Base-by-base conservation (phyloP, 2,888 invertebrate genomes). In the Metellina segmentata region DNA sequence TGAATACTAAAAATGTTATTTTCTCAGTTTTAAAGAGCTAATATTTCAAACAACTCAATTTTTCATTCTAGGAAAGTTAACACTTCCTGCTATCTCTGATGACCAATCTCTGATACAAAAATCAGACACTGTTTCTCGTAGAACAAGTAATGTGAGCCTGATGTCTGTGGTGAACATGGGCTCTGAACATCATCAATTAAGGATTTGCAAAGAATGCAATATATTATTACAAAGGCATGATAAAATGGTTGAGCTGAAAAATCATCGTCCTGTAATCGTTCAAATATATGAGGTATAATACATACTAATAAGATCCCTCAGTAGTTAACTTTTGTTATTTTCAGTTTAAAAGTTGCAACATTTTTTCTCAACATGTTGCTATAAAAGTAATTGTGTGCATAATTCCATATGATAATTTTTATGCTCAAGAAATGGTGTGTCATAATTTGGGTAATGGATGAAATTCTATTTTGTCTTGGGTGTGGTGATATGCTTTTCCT, bases 221-320 rank as follows among this genome's bases (percentile, higher is more conserved):
- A 94, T 94, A 94, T 96, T 98, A 89, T 95, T 99, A 82, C 97
- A 98, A 94, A 96, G 96, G 61, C 95, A 98, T 72, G 96, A 98
- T 93, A 96, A 96, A 94, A 96, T 97, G 94, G 97, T 98, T 94
- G 97, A 98, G 93, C 97, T 97, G 93, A 96, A 97, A 94, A 97
- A 97, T 88, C 96, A 96, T 70, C 97, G 97, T 94, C 97, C 98
- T 7, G 96, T 96, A 2, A 96, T 98, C 53, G 96, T 97, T 93
- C 96, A 97, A 71, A 96, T 98, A 61, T 99, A 99, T 95, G 97
- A 97, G 89, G 95, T 95, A 94, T 61, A 34, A 13, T 52, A 61
- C 16, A 5, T 61, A 0, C 6, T 16, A 7, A 7, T 61, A 7
- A 16, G 9, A 5, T 61, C 61, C 6, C 1, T 61, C 0, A 61